phyloP scores from a whole-genome alignment of 2,113 vertebrate species.

The Larimichthys polyactis region DNA sequence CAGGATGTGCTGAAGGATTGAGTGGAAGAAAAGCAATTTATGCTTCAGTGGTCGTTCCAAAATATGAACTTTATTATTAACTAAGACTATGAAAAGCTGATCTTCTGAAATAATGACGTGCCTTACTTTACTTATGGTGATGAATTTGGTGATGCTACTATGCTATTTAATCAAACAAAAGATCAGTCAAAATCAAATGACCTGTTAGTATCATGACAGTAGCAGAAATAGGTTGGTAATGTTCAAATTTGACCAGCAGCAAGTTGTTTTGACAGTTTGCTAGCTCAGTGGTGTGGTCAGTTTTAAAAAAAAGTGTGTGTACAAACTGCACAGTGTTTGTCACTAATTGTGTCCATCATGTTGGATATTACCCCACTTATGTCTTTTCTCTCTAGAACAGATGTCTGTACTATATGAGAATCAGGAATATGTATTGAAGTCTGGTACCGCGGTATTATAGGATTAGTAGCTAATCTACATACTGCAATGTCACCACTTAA shows the following conservation, averaged over 20 bases:
- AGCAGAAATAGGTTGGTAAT: not conserved
- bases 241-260: not conserved
- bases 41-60: not conserved
- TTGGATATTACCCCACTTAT: not conserved
- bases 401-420: not conserved
- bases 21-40: not conserved
- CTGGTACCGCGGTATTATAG: too few relatives aligned
- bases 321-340: not conserved
- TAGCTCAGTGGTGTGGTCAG: not conserved
- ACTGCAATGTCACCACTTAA: not conserved
- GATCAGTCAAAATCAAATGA: not conserved
- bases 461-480: not conserved
- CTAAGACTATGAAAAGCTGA: too few relatives aligned
- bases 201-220: not conserved
- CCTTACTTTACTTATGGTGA: not conserved
- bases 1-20: not conserved
- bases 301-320: not conserved
- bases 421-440: not conserved
- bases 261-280: not conserved
- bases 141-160: not conserved
- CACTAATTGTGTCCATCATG: not conserved
- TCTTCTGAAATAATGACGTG: not conserved
- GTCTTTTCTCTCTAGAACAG: not conserved
- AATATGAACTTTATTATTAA: not conserved
- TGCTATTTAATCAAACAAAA: not conserved